Base-by-base conservation (phyloP, 2,797 vertebrate species). In the Austrolebias charrua region DNA sequence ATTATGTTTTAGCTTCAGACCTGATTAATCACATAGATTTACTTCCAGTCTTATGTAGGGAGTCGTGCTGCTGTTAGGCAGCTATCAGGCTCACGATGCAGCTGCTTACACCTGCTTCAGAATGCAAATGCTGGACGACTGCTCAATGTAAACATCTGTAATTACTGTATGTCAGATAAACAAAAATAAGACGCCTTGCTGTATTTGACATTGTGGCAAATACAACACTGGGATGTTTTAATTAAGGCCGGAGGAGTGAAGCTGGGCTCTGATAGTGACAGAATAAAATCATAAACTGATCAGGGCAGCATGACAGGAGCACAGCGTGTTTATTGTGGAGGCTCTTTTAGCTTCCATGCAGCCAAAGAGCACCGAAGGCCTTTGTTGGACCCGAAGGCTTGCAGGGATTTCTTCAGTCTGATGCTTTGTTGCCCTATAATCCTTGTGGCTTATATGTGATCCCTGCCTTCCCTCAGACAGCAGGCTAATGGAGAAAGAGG, bases 1-100 rank as follows among this genome's bases (percentile, higher is more conserved):
- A 91, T 91, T 91, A 92, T 91, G 89, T 90, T 91, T 91, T 86
- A 90, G 88, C 89, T 88, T 88, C 87, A 90, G 85, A 88, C 82
- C 86, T 88, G 89, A 91, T 92, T 90, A 89, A 92, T 91, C 87
- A 84, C 81, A 71, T 52, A 79, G 87, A 88, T 90, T 91, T 91
- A 89, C 86, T 89, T 80, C 56, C 75, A 82, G 83, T 79, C 74
- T 78, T 80, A 81, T 80, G 82, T 66, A 72, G 85, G 71, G 62
- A 73, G 76, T 76, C 8, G 19, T 31, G 71, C 69, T 62, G 69
- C 69, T 82, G 78, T 88, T 83, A 73, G 74, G 69, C 76, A 76
- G 63, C 76, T 78, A 71, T 88, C 87, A 81, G 66, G 60, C 74
- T 78, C 60, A 51, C 70, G 73, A 81, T 76, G 68, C 56, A 79